These are phyloP conservation scores for Scyliorhinus canicula DNA, from an alignment of 2,797 vertebrate species.

Conservation along the genomic window DNA sequence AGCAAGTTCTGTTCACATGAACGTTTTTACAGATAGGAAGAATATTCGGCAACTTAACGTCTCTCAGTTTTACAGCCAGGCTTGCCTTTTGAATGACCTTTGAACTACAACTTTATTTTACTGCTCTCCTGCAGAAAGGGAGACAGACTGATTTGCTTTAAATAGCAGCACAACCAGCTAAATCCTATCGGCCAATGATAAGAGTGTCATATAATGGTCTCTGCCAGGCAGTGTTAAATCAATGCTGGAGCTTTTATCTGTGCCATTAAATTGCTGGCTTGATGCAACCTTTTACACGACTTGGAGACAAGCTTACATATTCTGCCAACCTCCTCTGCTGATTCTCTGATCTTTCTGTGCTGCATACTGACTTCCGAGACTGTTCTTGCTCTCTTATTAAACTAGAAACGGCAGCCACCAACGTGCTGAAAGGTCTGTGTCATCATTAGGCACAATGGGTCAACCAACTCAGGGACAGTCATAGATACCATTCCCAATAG, in stretches of 20 bases:
- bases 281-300: neutral
- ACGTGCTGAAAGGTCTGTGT: neutral
- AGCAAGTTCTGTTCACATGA: neutral
- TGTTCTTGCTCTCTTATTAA: neutral
- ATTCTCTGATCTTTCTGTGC: neutral
- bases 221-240: neutral
- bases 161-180: constrained; percentile 53
- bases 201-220: constrained; percentile 47
- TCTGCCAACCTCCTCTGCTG: neutral
- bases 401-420: neutral
- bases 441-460: neutral
- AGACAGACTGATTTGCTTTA: constrained; percentile 52
- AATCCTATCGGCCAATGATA: constrained; percentile 51
- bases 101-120: constrained; percentile 59
- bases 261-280: neutral
- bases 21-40: neutral
- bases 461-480: neutral
- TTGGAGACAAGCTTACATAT: neutral
- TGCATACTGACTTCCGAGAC: neutral
- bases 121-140: constrained; percentile 50
- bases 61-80: neutral
- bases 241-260: constrained; percentile 26
- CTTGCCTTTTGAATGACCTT: constrained; percentile 48
- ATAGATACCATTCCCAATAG: neutral
- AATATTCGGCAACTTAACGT: neutral